Conservation (phyloP, 2,888 invertebrate species). For the Pterostichus niger region DNA sequence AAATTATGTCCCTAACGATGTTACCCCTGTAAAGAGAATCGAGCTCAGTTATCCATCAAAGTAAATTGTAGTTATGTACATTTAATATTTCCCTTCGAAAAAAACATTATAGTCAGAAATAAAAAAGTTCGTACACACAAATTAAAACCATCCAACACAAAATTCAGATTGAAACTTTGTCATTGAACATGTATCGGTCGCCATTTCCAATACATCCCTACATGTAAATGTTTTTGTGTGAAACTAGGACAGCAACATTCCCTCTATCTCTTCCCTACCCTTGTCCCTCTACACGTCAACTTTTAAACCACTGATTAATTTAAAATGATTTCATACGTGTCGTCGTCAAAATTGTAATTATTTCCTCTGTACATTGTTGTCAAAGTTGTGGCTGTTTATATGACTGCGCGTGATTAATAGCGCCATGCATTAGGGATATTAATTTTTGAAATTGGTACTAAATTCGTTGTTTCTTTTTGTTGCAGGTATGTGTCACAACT, state of each 20-base stretch:
- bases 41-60: no score
- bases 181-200: background rate
- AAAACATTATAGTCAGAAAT: constrained; percentile 10
- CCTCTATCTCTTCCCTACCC: no score
- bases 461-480: constrained; percentile 26
- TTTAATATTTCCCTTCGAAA: constrained; percentile 2
- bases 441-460: constrained; percentile 31
- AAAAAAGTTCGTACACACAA: background rate
- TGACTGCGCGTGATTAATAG: constrained; percentile 18
- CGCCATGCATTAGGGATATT: constrained; percentile 4
- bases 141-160: no score
- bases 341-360: constrained; percentile 27
- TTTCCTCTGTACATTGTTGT: constrained; percentile 3
- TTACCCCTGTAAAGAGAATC: no score
- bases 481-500: constrained; percentile 10
- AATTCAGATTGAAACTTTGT: constrained; percentile 29
- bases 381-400: constrained; percentile 5
- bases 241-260: background rate
- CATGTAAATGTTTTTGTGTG: constrained; percentile 12
- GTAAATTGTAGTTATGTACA: no score
- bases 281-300: background rate
- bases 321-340: constrained; percentile 39
- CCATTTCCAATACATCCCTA: no score
- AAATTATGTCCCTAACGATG: no score
- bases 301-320: constrained; percentile 9